Evolutionary conservation across 30 jellyfish, hydroid and myxozoan species (phyloP), one percentile per base, ranked within the genome.

Genomic region (Chrysaora quinquecirrha): DNA sequence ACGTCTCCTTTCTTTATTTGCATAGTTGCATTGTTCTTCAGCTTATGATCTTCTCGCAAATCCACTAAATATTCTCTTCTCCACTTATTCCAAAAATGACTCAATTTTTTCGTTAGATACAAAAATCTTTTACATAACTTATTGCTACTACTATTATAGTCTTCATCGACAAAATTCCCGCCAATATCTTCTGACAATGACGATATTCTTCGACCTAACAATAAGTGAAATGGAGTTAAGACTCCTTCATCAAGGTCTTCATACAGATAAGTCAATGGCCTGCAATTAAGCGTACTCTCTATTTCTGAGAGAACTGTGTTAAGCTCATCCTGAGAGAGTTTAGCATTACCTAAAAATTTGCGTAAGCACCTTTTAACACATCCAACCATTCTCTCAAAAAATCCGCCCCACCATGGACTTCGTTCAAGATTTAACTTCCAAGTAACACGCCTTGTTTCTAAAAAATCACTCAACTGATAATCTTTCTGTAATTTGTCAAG

Each of bases 11-110:
- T 22, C 1, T 25, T 31, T 12, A 64, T 35, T 16, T 27, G 27
- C n/a, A 9, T 46, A 16, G 64, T 7, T 25, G 23, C 43, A 2
- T 66, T 65, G 75, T 23, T 46, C 33, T 47, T 34, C 35, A 30
- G 46, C 24, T 50, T 35, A 78, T 80, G 86, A 16, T 10, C 24
- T 23, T 50, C 85, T 6, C 86, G 29, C 76, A 64, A 47, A 46
- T 22, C 84, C 49, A 10, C 89, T 84, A 77, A 35, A n/a, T n/a
- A n/a, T n/a, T n/a, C n/a, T n/a, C n/a, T n/a, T n/a, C n/a, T n/a
- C n/a, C n/a, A n/a, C n/a, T 84, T 56, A 9, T 50, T 75, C 86
- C 74, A 75, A 50, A 75, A 75, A 7, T 75, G 86, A 20, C 60
- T 25, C 12, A 75, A 34, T 62, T 30, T 30, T 31, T 58, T 28